phyloP scores from a whole-genome alignment of 1,140 invertebrate genomes.

The Parapsyche elsis region DNA sequence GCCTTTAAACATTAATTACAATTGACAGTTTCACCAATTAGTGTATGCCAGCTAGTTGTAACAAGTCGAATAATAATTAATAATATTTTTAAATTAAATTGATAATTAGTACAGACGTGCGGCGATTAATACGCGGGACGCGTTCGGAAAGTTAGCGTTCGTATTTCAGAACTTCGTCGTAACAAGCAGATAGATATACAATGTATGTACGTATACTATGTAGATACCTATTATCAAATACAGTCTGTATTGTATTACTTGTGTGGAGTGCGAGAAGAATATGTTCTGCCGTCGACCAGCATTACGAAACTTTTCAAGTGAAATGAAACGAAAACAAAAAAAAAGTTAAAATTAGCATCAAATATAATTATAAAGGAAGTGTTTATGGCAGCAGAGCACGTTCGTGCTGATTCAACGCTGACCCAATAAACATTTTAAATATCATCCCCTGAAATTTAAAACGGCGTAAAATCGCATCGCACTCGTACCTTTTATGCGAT shows the following conservation, averaged over 20 bases:
- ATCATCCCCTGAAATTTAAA: constrained; percentile 14
- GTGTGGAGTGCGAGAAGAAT: too few relatives aligned
- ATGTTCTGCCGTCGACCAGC: too few relatives aligned
- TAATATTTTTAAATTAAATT: constrained; percentile 13
- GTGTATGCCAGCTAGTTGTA: not conserved
- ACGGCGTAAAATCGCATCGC: constrained; percentile 11
- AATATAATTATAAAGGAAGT: too few relatives aligned
- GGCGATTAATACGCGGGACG: constrained; percentile 19
- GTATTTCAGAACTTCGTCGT: not conserved
- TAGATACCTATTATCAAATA: too few relatives aligned
- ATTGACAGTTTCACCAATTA: constrained; percentile 7
- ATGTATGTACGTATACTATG: too few relatives aligned
- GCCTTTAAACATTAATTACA: too few relatives aligned
- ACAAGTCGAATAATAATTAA: not conserved
- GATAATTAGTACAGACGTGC: constrained; percentile 12
- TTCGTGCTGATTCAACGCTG: constrained; percentile 14
- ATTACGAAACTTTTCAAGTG: too few relatives aligned
- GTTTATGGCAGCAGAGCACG: too few relatives aligned
- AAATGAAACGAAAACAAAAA: too few relatives aligned
- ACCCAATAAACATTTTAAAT: constrained; percentile 10
- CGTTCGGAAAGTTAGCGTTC: not conserved
- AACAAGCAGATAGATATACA: too few relatives aligned
- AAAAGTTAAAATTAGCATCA: too few relatives aligned
- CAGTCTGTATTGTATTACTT: too few relatives aligned
- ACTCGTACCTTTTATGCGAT: not conserved